phyloP scores from a whole-genome alignment of 2,797 vertebrate genomes.

The Eptatretus atami region DNA sequence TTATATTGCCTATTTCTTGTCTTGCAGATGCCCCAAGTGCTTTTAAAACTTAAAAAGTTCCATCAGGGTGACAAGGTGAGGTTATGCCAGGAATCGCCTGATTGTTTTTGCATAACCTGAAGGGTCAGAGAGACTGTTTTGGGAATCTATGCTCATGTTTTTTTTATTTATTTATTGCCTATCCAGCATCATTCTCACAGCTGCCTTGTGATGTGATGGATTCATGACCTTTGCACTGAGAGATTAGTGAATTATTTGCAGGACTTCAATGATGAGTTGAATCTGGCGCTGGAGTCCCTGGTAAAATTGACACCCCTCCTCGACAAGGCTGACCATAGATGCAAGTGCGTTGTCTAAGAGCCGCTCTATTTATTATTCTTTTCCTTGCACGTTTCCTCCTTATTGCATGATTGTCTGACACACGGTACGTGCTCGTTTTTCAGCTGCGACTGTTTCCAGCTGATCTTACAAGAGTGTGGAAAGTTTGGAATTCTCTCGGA shows the following conservation, averaged over 20 bases:
- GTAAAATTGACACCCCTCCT: conserved; percentile 67
- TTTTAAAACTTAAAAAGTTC: conserved; percentile 70
- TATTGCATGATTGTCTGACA: conserved; percentile 3
- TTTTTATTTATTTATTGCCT: background rate
- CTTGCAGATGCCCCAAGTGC: conserved; percentile 58
- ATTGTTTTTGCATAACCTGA: background rate
- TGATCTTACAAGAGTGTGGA: conserved; percentile 67
- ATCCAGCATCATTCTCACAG: too few species aligned
- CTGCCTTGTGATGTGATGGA: too few species aligned
- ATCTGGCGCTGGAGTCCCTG: conserved; percentile 53
- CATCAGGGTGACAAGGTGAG: conserved; percentile 45
- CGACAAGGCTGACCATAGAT: conserved; percentile 82
- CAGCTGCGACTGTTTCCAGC: conserved; percentile 63
- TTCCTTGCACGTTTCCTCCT: conserved; percentile 2
- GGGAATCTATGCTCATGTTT: background rate
- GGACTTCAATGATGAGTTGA: conserved; percentile 82
- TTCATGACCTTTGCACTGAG: too few species aligned
- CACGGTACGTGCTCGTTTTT: conserved; percentile 5
- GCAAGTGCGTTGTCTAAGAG: conserved; percentile 39
- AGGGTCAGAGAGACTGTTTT: background rate
- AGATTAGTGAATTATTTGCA: conserved; percentile 11
- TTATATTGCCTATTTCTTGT: too few species aligned
- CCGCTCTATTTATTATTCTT: background rate
- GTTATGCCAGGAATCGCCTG: background rate
- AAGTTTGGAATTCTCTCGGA: conserved; percentile 69